Evolutionary conservation across 1,140 invertebrate genomes (phyloP), one percentile per base, ranked within the genome.

Genomic region (Augochlora pura): DNA sequence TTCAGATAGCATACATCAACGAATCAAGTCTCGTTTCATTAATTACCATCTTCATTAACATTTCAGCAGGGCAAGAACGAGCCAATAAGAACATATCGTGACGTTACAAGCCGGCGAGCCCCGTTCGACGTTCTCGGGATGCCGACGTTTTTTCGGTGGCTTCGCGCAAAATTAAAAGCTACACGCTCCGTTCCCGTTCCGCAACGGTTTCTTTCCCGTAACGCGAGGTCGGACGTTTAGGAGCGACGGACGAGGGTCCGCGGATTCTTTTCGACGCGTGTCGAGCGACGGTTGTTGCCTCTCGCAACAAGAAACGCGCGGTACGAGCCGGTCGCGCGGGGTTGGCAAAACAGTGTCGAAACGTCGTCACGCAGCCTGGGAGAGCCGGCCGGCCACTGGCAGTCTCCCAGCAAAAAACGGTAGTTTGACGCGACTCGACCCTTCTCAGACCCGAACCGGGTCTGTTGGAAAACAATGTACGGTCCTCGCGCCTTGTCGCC

Each of bases 391-490:
- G 49, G 75, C 49, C 57, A 64, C 27, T 21, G 49, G 3, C 49
- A 21, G 64, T 46, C 38, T 23, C 68, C 60, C 49, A 1, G 62
- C 80, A 86, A 86, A 86, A 86, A 86, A 65, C 68, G 18, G 68
- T 79, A 74, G 85, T 86, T 85, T 66, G 82, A 80, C 73, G 57
- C 67, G 78, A 86, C 79, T 85, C 80, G 84, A 85, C 84, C 84
- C 70, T 86, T 79, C 80, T 86, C 84, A 75, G 71, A 71, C 52
- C 67, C 46, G 83, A 70, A 80, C 86, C 85, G 72, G 42, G 77
- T 85, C 79, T 72, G 70, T 60, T 27, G 57, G 74, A 77, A 82
- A 88, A 89, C 87, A 89, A 89, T 89, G 80, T 81, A 46, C 59
- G 62, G 68, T 76, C 64, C 71, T 79, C 69, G 63, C 64, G 57